Conservation (phyloP, 2,113 vertebrate species). For the Carassius carassius region DNA sequence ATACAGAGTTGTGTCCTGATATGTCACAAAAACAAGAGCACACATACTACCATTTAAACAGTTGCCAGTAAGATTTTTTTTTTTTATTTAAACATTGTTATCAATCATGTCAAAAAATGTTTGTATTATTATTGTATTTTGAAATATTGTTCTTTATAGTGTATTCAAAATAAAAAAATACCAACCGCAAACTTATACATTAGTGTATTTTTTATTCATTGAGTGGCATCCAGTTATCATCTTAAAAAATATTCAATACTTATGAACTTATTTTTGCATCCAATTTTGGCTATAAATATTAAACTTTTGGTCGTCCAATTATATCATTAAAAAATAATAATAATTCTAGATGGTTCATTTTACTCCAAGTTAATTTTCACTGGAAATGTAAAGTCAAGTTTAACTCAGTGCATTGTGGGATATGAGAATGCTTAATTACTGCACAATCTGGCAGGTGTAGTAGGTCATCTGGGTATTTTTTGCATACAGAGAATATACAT, state of each 20-base stretch:
- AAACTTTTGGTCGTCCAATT: neutral
- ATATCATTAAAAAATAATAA: neutral
- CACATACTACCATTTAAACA: neutral
- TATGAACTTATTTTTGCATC: neutral
- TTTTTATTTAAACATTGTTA: neutral
- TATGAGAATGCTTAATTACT: neutral
- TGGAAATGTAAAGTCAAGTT: neutral
- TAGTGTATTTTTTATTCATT: too few relatives aligned
- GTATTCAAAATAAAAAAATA: too few relatives aligned
- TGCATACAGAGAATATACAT: neutral
- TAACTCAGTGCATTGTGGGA: neutral
- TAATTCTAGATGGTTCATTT: neutral
- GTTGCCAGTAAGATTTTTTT: neutral
- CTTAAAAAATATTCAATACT: too few relatives aligned
- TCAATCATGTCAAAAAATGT: too few relatives aligned
- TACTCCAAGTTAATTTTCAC: neutral
- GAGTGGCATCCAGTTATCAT: too few relatives aligned
- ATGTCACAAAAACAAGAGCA: too few relatives aligned
- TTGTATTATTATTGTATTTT: too few relatives aligned
- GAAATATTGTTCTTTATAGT: too few relatives aligned
- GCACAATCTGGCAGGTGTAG: neutral
- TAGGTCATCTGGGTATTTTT: constrained; percentile 1
- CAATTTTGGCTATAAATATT: neutral
- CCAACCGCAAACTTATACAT: too few relatives aligned
- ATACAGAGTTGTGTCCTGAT: too few relatives aligned